Evolutionary conservation across 2,888 invertebrate genomes (phyloP), one percentile per base, ranked within the genome.

Genomic region (Atethmia centrago): DNA sequence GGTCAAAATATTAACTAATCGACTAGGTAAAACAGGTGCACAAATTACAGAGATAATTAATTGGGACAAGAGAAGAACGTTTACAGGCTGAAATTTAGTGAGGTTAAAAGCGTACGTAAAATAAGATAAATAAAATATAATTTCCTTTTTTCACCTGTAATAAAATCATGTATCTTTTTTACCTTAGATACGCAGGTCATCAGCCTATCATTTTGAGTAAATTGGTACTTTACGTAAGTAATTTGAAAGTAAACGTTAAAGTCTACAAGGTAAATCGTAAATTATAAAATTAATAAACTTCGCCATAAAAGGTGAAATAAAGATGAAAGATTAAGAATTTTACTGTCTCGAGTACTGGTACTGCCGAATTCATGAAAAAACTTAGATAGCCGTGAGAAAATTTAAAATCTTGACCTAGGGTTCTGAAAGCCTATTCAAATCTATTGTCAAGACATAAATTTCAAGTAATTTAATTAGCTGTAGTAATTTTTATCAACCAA

Each of bases 271-370:
- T 40, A 40, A 82, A 70, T 82, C 77, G 63, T 79, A 79, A 79
- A 82, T 77, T 77, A 82, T 49, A 28, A 79, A 66, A 81, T 82
- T 63, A 77, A 82, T 82, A 67, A 79, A 77, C 19, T 66, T 51
- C 19, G 47, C 82, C 16, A 31, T 82, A 45, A 79, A 79, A 82
- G 5, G 55, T 16, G 63, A 25, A 61, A 65, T 81, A 65, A 73
- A 79, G 45, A 53, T 59, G 8, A 19, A 42, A 77, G 63, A 77
- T 82, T 64, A 51, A 62, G 21, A 21, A 63, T 63, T 71, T 71
- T 70, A 77, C 42, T 82, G 45, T 62, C 53, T 28, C 31, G 21
- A 66, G 56, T 47, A 65, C 21, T 47, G 49, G 28, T 45, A 21
- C 49, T 16, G 28, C 42, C 3, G 16, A 12, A 45, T 65, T 66